Conservation (phyloP, 2,888 invertebrate species). For the Cheilosia impressa region DNA sequence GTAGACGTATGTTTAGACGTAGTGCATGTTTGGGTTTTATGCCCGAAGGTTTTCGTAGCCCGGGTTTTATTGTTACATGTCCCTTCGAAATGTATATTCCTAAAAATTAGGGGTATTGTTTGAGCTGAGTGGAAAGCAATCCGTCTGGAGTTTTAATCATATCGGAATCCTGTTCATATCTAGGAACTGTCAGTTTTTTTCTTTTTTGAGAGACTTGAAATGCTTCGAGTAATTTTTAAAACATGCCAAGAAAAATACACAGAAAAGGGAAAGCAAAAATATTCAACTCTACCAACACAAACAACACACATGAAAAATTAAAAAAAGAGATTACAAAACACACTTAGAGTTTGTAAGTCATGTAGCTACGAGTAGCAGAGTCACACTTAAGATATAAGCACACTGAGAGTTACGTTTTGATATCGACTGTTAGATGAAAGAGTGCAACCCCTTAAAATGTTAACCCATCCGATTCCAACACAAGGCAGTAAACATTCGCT, state of each 20-base stretch:
- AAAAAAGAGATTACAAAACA: background rate
- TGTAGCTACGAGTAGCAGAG: constrained; percentile 3
- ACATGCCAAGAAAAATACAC: constrained; percentile 39
- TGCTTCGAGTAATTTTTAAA: background rate
- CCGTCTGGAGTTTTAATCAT: constrained; percentile 37
- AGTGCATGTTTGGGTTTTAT: constrained; percentile 25
- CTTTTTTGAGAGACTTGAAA: constrained; percentile 9
- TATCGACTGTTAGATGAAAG: background rate
- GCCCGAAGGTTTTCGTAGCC: constrained; percentile 53
- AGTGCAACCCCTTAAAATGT: constrained; percentile 9
- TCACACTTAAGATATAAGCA: constrained; percentile 29
- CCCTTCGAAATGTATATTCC: constrained; percentile 11
- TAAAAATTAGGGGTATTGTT: constrained; percentile 5
- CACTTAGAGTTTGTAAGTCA: constrained; percentile 19
- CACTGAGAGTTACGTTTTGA: constrained; percentile 22
- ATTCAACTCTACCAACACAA: constrained; percentile 21
- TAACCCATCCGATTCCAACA: constrained; percentile 5
- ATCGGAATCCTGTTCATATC: background rate
- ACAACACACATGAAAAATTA: constrained; percentile 4
- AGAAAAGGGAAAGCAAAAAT: background rate
- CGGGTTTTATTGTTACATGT: constrained; percentile 37
- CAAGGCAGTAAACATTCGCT: background rate
- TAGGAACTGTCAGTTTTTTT: constrained; percentile 15
- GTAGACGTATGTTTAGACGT: constrained; percentile 17
- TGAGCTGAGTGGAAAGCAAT: background rate